Evolutionary conservation across 2,888 invertebrate species (phyloP).

Genomic region (Sarcophaga subvicina): DNA sequence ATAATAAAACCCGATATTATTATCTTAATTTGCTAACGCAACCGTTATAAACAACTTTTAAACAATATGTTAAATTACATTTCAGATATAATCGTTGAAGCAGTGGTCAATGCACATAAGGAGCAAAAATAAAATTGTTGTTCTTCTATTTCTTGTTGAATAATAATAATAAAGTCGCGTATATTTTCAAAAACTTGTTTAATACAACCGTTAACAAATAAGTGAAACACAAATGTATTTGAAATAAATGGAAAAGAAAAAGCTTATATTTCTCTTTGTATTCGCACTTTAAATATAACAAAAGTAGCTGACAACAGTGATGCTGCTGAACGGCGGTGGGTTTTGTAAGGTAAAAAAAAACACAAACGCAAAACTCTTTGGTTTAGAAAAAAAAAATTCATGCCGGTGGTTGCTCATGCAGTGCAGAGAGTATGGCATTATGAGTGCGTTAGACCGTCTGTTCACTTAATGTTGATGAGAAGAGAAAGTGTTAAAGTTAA

Average conservation of each 20-base stretch:
- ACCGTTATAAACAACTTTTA: too few relatives aligned
- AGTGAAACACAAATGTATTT: slow-evolving; percentile 58
- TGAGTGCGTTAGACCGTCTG: slow-evolving; percentile 7
- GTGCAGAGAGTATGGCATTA: slow-evolving; percentile 48
- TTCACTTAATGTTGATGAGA: slow-evolving; percentile 2
- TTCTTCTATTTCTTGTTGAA: neutral
- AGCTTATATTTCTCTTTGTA: slow-evolving; percentile 52
- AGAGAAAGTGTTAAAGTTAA: slow-evolving; percentile 57
- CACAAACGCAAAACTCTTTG: slow-evolving; percentile 16
- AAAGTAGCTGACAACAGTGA: slow-evolving; percentile 40
- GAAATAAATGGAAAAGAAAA: slow-evolving; percentile 50
- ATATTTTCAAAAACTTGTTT: slow-evolving; percentile 53
- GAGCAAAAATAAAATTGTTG: neutral
- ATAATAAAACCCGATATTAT: too few relatives aligned
- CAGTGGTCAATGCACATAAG: too few relatives aligned
- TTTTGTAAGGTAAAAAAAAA: slow-evolving; percentile 32
- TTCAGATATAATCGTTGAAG: too few relatives aligned
- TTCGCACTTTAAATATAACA: slow-evolving; percentile 47
- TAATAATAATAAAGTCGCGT: neutral
- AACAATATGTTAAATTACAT: too few relatives aligned
- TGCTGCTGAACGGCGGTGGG: slow-evolving; percentile 5
- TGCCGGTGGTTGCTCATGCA: slow-evolving; percentile 20
- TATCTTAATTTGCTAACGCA: too few relatives aligned
- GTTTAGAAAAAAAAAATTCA: slow-evolving; percentile 13
- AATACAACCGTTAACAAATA: slow-evolving; percentile 48